Conservation (phyloP, 2,113 vertebrate species). For the western clawed frog (Xenopus tropicalis) region DNA sequence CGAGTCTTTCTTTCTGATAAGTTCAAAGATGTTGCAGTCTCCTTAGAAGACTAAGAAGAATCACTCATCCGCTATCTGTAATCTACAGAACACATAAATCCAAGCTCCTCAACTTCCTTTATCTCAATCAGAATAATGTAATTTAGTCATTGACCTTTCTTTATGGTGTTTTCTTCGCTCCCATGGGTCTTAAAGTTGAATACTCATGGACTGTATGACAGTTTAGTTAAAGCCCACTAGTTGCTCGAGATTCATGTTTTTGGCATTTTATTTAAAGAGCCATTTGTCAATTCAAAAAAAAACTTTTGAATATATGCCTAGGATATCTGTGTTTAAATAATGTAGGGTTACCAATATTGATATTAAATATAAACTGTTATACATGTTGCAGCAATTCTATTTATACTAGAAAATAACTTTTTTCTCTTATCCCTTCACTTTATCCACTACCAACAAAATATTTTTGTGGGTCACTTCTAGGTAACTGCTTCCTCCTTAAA, state of each 20-base stretch:
- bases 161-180: constrained; percentile 8
- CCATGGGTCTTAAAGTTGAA: neutral
- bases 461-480: too few species aligned
- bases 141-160: constrained; percentile 36
- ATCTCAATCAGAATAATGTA: constrained; percentile 30
- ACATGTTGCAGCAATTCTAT: too few species aligned
- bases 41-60: constrained; percentile 29
- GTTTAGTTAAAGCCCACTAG: constrained; percentile 10
- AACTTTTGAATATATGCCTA: too few species aligned
- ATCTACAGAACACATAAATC: constrained; percentile 31
- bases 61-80: constrained; percentile 32
- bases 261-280: neutral
- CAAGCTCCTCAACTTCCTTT: constrained; percentile 26
- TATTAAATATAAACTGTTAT: too few species aligned
- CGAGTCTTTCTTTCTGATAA: constrained; percentile 37
- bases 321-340: too few species aligned
- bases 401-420: too few species aligned
- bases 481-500: too few species aligned
- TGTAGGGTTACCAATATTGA: too few species aligned
- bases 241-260: neutral
- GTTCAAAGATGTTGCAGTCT: constrained; percentile 34
- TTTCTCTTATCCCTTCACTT: too few species aligned
- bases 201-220: constrained; percentile 12
- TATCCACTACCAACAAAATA: too few species aligned
- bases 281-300: too few species aligned